Base-by-base conservation (phyloP, 2,113 vertebrate genomes). In the Carettochelys insculpta region DNA sequence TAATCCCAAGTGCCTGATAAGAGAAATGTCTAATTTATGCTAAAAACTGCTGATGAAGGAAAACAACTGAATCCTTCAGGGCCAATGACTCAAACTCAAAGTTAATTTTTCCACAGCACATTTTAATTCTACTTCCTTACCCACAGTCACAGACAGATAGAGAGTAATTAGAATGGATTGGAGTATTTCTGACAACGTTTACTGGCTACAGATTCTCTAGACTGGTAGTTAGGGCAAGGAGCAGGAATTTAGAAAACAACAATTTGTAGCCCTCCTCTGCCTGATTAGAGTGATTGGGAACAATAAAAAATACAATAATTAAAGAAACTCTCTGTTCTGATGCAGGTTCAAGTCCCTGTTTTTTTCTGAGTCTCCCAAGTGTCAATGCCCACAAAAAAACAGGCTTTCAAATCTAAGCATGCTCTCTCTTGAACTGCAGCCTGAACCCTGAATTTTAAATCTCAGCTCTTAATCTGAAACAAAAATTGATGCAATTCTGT, bases 141-240 rank as follows among this genome's bases (percentile, higher is more conserved):
- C 47, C 41, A 45, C 76, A 3, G 91, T 41, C 0, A 0, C 8
- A 20, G 65, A 43, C 5, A 41, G 17, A 41, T 58, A 31, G 22
- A 45, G 5, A 27, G 38, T 14, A 27, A 75, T 25, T 45, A 45
- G 71, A 45, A 11, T 6, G 27, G 71, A 45, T 27, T 45, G 41
- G 41, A 68, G 22, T 8, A 38, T 10, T 68, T 68, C 31, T 68
- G 61, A 27, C 71, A 45, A 73, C 24, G 13, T 75, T 75, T 27
- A 27, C 24, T 75, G 41, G 41, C 38, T 75, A 41, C 43, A 68
- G 20, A 20, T 9, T 38, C n/a, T 68, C 61, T 7, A 38, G 31
- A 38, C 8, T 22, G 61, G 19, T 38, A 14, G 14, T 34, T 61
- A 61, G 56, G 31, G 29, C 56, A 61, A 3, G 31, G 58, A 13